phyloP scores from a whole-genome alignment of 2,113 vertebrate genomes.

The Aptenodytes forsteri region DNA sequence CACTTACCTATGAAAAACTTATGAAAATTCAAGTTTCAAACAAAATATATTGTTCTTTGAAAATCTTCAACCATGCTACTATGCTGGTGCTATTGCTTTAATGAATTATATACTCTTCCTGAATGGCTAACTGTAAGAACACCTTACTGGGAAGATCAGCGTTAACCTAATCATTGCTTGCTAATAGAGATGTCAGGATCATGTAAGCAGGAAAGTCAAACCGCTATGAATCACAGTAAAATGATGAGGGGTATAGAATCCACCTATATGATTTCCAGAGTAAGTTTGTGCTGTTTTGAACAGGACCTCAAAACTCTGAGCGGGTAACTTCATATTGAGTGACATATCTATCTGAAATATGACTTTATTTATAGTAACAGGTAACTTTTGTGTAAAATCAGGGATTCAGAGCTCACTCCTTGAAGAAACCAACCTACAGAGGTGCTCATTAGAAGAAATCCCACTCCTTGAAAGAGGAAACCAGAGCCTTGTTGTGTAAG shows the following conservation, averaged over 20 bases:
- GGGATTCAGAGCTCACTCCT: background rate
- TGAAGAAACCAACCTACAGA: background rate
- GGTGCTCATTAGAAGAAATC: background rate
- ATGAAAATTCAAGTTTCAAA: background rate
- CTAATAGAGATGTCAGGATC: background rate
- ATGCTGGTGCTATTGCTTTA: background rate
- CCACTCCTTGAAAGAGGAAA: background rate
- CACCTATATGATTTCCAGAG: background rate
- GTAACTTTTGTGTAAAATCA: background rate
- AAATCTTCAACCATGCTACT: background rate
- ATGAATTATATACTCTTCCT: background rate
- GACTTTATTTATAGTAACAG: background rate
- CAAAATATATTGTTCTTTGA: background rate
- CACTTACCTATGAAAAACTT: background rate
- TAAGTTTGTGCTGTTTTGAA: background rate
- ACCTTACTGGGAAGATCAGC: background rate
- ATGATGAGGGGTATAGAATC: background rate
- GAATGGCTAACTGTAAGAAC: background rate
- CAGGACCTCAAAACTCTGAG: background rate
- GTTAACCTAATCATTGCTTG: background rate
- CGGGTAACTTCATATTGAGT: background rate
- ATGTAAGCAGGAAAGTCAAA: background rate
- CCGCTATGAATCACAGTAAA: background rate
- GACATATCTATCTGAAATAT: background rate
- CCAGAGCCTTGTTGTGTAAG: background rate